Percentiles rank a stretch among this genome's conserved stretches.
Conservation (phyloP, 2,888 invertebrate genomes). For the Ectropis crepuscularia region DNA sequence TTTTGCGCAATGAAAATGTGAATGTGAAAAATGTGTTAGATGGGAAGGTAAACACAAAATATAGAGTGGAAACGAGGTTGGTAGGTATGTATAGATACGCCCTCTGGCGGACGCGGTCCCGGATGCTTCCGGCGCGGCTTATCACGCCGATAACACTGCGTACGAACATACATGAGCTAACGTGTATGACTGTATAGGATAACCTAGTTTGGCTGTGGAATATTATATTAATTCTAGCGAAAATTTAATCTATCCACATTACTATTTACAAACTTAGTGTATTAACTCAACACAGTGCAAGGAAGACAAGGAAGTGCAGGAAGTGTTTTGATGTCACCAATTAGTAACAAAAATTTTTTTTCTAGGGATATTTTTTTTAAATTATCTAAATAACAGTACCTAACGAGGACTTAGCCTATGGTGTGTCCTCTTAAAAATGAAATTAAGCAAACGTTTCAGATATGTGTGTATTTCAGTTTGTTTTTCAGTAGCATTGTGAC, state of each 20-base stretch:
- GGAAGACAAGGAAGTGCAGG: no score
- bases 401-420: no score
- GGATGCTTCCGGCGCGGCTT: constrained; percentile 70
- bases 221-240: not conserved
- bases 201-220: constrained; percentile 49
- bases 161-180: constrained; percentile 45
- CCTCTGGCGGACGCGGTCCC: constrained; percentile 60
- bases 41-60: constrained; percentile 30
- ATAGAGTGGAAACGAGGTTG: constrained; percentile 18
- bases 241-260: no score
- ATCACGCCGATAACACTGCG: constrained; percentile 73
- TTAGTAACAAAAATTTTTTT: no score
- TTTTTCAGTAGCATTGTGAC: no score
- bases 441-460: no score
- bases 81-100: constrained; percentile 51
- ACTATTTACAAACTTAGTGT: not conserved
- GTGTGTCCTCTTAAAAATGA: no score
- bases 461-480: no score
- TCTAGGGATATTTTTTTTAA: no score
- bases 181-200: constrained; percentile 43
- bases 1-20: constrained; percentile 32
- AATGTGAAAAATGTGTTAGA: constrained; percentile 52
- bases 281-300: no score
- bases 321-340: no score
- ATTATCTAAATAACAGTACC: no score